These are phyloP conservation scores for Smithornis capensis DNA, from an alignment of 2,113 vertebrate genomes.

Conservation along the genomic window DNA sequence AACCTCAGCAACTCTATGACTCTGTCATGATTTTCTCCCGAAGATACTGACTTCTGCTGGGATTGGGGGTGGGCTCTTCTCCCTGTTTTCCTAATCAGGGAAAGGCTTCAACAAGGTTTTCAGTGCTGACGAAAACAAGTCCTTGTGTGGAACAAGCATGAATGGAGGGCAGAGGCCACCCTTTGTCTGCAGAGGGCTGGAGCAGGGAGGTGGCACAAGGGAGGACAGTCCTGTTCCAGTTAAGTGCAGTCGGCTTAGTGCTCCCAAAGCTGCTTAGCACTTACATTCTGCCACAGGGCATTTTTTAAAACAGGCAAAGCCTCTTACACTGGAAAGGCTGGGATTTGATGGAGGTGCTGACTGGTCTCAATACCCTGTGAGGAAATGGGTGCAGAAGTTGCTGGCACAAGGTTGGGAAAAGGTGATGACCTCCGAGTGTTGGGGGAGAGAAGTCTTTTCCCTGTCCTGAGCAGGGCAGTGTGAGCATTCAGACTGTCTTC, in stretches of 20 bases:
- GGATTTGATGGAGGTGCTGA: slow-evolving; percentile 29
- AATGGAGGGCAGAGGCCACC: background rate
- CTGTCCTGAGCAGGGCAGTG: background rate
- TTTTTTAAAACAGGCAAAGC: slow-evolving; percentile 58
- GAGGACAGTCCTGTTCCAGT: slow-evolving; percentile 15
- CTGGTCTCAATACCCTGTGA: background rate
- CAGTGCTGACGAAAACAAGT: background rate
- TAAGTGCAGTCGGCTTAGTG: slow-evolving; percentile 43
- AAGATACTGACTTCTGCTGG: background rate
- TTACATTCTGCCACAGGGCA: slow-evolving; percentile 37
- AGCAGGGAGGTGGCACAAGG: background rate
- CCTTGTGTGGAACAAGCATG: background rate
- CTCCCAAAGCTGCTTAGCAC: slow-evolving; percentile 65
- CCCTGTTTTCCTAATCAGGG: background rate
- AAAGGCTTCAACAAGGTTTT: background rate
- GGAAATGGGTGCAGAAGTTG: background rate
- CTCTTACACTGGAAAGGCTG: slow-evolving; percentile 27
- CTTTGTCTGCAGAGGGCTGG: background rate
- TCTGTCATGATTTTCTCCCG: background rate
- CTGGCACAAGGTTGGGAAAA: background rate
- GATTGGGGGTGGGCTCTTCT: background rate
- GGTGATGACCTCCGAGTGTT: background rate
- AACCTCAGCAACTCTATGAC: background rate
- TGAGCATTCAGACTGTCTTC: background rate
- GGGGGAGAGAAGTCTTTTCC: background rate